Percentiles rank a stretch among this genome's conserved stretches.
Evolutionary conservation across 2,888 invertebrate genomes (phyloP).

Genomic region (Peribatodes rhomboidaria): DNA sequence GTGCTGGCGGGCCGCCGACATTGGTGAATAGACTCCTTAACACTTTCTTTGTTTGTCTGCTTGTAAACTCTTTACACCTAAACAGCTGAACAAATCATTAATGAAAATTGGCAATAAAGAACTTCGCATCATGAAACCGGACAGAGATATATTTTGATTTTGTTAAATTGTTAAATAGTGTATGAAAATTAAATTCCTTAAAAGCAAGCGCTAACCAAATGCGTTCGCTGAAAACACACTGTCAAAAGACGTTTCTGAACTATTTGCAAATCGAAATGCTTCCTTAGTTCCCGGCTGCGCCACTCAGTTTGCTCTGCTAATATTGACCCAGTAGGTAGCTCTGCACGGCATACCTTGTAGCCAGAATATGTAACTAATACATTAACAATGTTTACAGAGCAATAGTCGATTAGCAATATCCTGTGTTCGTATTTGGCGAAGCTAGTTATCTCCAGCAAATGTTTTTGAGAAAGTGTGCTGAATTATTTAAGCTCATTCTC

Average conservation of each 20-base stretch:
- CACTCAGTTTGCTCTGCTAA: conserved; percentile 44
- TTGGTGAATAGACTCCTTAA: too few species aligned
- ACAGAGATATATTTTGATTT: too few species aligned
- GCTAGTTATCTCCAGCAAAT: not conserved
- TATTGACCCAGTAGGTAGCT: conserved; percentile 38
- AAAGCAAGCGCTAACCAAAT: too few species aligned
- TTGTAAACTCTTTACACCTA: too few species aligned
- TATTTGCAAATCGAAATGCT: conserved; percentile 1
- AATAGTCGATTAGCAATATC: not conserved
- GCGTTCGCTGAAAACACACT: not conserved
- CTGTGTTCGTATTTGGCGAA: not conserved
- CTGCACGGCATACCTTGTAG: conserved; percentile 26
- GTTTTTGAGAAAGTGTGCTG: not conserved
- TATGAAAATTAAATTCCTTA: too few species aligned
- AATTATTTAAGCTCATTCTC: too few species aligned
- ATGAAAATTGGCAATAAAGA: too few species aligned
- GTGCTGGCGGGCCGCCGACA: too few species aligned
- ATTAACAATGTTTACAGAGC: conserved; percentile 1
- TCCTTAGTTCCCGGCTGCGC: conserved; percentile 7
- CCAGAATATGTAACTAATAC: conserved; percentile 11
- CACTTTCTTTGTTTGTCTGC: too few species aligned
- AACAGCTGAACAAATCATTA: too few species aligned
- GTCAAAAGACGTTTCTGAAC: not conserved
- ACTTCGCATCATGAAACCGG: too few species aligned
- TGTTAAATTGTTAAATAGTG: too few species aligned